These are phyloP conservation scores for Cybosia mesomella DNA, from an alignment of 2,888 invertebrate species.

Conservation along the genomic window DNA sequence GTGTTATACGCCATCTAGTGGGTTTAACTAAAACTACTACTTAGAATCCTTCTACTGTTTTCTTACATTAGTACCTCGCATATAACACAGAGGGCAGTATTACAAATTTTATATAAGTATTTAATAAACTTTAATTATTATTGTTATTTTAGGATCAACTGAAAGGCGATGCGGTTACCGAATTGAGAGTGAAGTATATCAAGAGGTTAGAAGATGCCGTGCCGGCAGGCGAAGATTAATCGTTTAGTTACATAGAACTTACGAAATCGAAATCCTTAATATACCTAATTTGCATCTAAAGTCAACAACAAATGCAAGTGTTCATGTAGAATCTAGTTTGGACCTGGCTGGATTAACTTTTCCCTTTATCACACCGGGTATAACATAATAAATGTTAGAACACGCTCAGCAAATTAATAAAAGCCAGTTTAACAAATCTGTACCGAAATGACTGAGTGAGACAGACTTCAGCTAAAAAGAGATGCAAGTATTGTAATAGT, in stretches of 20 bases:
- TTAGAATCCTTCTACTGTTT: not conserved
- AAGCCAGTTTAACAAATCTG: too few species aligned
- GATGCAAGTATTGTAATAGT: too few species aligned
- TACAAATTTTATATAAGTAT: not conserved
- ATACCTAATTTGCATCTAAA: not conserved
- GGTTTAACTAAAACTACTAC: not conserved
- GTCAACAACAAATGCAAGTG: too few species aligned
- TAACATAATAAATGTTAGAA: not conserved
- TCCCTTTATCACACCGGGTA: not conserved
- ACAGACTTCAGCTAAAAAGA: too few species aligned
- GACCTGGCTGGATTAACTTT: not conserved
- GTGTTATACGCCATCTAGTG: constrained; percentile 7
- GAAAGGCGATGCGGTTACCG: constrained; percentile 97
- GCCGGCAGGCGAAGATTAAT: constrained; percentile 98
- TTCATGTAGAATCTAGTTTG: not conserved
- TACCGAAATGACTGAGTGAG: too few species aligned
- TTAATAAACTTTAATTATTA: constrained; percentile 33
- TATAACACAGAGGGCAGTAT: constrained; percentile 28
- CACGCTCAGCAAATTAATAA: too few species aligned
- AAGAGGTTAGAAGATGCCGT: constrained; percentile 98
- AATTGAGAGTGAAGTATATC: constrained; percentile 97
- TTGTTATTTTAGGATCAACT: constrained; percentile 94
- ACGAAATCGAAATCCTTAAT: not conserved
- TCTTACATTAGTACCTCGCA: not conserved
- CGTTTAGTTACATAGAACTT: not conserved